Evolutionary conservation across 2,113 vertebrate species (phyloP), one percentile per base, ranked within the genome.

Genomic region (Sinocyclocheilus rhinocerous): DNA sequence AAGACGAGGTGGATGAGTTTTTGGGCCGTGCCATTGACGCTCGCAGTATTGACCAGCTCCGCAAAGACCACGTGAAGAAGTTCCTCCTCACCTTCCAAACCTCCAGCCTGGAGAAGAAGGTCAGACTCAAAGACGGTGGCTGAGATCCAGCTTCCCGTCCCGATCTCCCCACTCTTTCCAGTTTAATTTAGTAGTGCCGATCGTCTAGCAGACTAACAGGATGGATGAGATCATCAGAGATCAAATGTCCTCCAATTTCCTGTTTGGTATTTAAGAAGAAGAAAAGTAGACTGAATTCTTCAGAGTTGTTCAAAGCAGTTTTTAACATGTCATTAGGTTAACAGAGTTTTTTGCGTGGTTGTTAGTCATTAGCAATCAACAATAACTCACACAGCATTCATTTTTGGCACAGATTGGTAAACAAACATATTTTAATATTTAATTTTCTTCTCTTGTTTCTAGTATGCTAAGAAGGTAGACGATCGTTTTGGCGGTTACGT

Each of bases 61-160:
- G 98, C 77, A 98, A 98, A 93, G 98, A 99, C 91, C 98, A 99
- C 0, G 98, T 99, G 70, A 97, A 97, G 90, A 97, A 97, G 90
- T 98, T 99, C 89, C 95, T 98, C 50, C 97, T 99, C 90, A 99
- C 97, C 85, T 99, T 99, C 90, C 97, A 98, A 94, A 99, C 96
- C 0, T 95, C 96, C 0, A 96, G 97, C 69, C 93, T 99, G 84
- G 98, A 99, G 94, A 98, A 97, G 92, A 99, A 99, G 97, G 98
- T 70, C 22, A 57, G 69, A n/a, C n/a, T 36, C 86, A 12, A 20
- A 57, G 22, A 22, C 29, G 8, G 15, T 83, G 22, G 48, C 67
- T 75, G 42, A 76, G 57, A 36, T 52, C n/a, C 55, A 33, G 45
- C 76, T 80, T 48, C 2, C 57, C 9, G 8, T 67, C 29, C 29